Evolutionary conservation across 1,140 invertebrate genomes (phyloP).

Genomic region (Leptopilina clavipes): DNA sequence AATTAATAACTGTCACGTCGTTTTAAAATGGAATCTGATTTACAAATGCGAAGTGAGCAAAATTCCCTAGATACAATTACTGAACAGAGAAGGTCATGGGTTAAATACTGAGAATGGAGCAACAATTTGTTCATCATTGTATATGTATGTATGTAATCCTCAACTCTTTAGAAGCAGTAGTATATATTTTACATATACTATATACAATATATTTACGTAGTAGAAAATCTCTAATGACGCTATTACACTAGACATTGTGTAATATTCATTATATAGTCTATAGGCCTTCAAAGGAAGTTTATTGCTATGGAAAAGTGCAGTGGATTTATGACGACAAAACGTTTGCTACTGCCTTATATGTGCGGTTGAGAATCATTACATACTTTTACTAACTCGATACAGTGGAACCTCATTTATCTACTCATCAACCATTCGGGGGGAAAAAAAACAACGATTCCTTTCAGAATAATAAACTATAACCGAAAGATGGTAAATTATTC

Average conservation of each 20-base stretch:
- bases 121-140: not conserved
- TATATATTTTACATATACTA: slow-evolving; percentile 5
- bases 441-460: too few relatives aligned
- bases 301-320: not conserved
- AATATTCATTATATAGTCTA: not conserved
- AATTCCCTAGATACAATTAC: slow-evolving; percentile 4
- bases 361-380: not conserved
- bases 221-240: slow-evolving; percentile 15
- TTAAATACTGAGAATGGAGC: slow-evolving; percentile 23
- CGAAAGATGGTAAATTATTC: too few relatives aligned
- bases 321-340: slow-evolving; percentile 32
- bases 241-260: slow-evolving; percentile 16
- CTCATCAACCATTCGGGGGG: too few relatives aligned
- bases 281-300: slow-evolving; percentile 17
- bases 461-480: too few relatives aligned
- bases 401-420: not conserved
- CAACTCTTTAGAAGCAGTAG: not conserved
- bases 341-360: not conserved
- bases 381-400: not conserved
- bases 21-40: too few relatives aligned
- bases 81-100: not conserved
- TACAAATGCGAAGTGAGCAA: not conserved
- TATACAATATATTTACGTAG: too few relatives aligned
- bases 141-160: not conserved
- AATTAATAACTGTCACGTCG: too few relatives aligned